Base-by-base conservation (phyloP, 2,113 vertebrate genomes). In the Heteronetta atricapilla region DNA sequence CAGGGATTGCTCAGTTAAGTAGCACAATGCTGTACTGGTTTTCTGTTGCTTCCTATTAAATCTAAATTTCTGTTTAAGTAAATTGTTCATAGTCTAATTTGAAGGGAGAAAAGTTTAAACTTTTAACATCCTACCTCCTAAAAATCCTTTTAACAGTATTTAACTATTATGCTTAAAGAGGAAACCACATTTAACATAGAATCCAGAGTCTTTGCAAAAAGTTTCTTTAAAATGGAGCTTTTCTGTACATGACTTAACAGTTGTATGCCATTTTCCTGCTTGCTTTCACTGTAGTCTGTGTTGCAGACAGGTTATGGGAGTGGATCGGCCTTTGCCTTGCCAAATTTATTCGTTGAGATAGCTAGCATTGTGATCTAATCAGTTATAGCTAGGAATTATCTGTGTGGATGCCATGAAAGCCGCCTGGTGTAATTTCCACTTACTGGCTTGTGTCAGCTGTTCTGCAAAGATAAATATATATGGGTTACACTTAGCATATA, bases 21-120 rank as follows among this genome's bases (percentile, higher is more conserved):
- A 6, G 20, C 40, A 4, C 1, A 0, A 3, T 36, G n/a, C 6
- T 0, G 0, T 2, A 16, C 12, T 23, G 26, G 28, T 84, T 86
- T 76, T 58, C 21, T 7, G 26, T 13, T 44, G 13, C n/a, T 59
- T 66, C 8, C 31, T 16, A 10, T 58, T 40, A 86, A 80, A 67
- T 53, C 31, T 14, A 38, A 28, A 31, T 48, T 40, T 68, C 13
- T 34, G n/a, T 18, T 66, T 50, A 69, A 52, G 17, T 40, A 33
- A 70, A 7, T 11, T 38, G 9, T 15, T 25, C 29, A 17, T 62
- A 11, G 22, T 46, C 28, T 29, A 74, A 86, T 62, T 31, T 34
- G 22, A 73, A 64, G 68, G 48, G 25, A 66, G 16, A n/a, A 59
- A 9, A 44, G 11, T 42, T 88, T 74, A 19, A 72, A 26, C 25